Evolutionary conservation across 2,113 vertebrate genomes (phyloP), one percentile per base, ranked within the genome.

Genomic region (Grantiella picta): DNA sequence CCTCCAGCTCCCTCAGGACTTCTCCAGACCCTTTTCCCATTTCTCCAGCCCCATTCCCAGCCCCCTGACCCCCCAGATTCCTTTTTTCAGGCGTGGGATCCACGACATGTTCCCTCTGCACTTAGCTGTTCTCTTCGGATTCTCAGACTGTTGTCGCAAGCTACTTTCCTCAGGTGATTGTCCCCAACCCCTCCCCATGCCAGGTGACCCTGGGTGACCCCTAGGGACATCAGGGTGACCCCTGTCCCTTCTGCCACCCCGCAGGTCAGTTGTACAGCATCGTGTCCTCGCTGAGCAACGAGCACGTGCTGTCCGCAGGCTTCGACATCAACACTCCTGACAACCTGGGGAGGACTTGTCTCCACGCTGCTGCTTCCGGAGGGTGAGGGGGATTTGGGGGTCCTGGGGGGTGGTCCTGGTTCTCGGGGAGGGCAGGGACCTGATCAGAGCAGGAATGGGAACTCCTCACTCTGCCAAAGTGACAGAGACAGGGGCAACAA

Each of bases 71-170:
- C 38, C 38, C 38, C 38, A 38, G 12, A 38, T 38, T 38, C 38
- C 38, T 38, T 38, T 38, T 38, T 38, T 33, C 89, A 99, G 99
- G 97, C 99, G 98, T 91, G 99, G 98, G 71, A 98, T 99, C 97
- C 98, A 99, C 57, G 98, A 99, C 95, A 99, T 99, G 99, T 99
- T 99, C 96, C 99, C 99, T 19, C 97, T 99, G 94, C 99, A 99
- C 98, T 97, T 99, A 97, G 99, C 99, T 17, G 98, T 98, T 50
- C 98, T 99, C 79, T 98, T 98, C 28, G 98, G 99, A 92, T 99
- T 99, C 97, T 99, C 99, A 96, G 99, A 99, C 98, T 99, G 99
- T 98, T 99, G 99, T 96, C 99, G 98, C 96, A 99, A 99, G 98
- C 98, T 99, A 89, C 98, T 99, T 94, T 99, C 98, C 96, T 99